Evolutionary conservation across 2,888 invertebrate genomes (phyloP), one percentile per base, ranked within the genome.

Genomic region (Ptychoptera contaminata): DNA sequence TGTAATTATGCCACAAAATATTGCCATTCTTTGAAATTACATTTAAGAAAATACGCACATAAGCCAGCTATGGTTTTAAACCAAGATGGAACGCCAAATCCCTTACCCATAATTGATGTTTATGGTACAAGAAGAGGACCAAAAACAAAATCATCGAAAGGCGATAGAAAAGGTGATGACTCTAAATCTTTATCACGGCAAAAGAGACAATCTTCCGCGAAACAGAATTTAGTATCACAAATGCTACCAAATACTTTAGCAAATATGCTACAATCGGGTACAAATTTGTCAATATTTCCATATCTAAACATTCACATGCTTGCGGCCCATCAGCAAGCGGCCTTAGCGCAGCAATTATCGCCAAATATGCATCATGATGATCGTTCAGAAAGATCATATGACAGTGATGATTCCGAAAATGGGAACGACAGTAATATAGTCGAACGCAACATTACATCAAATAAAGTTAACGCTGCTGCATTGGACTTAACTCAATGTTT

Each of bases 1-100:
- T 98, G 98, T 63, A 80, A 81, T 45, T 98, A 97, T 61, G 92
- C 88, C 8, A 94, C 96, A 16, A 99, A 99, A 61, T 98, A 98
- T 61, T 93, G 92, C 56, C 97, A 99, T 67, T 92, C 93, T 14
- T 69, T 99, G 42, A 98, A 98, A 66, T 70, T 93, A 16, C 98
- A 98, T 63, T 69, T 97, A 37, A 74, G 91, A 36, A 96, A 94
- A 61, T 91, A 94, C 60, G 71, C 74, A 23, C 98, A 99, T 62
- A 78, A 77, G 50, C 92, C 94, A 0, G 91, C 85, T 1, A 81
- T 88, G 70, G 91, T 94, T 0, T 68, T 92, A 11, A 88, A 92
- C 55, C 73, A 83, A 14, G 91, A 92, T 54, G 92, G 92, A 2
- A 78, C 86, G 0, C 87, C 88, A 0, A 91, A 91, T 63, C 87